phyloP scores from a whole-genome alignment of 2,797 vertebrate genomes.

The Poecilia gillii region DNA sequence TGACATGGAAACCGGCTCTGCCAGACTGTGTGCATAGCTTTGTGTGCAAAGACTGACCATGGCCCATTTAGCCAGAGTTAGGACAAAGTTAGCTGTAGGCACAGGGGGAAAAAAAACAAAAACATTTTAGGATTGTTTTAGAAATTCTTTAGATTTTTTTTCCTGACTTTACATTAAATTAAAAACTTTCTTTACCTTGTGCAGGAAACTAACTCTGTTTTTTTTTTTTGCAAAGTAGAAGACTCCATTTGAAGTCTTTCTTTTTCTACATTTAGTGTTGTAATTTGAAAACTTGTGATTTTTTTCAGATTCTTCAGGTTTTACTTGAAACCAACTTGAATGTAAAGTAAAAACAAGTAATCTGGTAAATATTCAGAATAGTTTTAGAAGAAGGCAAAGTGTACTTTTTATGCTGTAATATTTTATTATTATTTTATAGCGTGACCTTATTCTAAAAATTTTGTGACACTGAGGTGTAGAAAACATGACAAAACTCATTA shows the following conservation, averaged over 20 bases:
- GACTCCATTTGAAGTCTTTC: not conserved
- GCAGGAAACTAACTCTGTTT: not conserved
- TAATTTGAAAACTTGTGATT: not conserved
- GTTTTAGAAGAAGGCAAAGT: not conserved
- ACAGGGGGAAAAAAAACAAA: not conserved
- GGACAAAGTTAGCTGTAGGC: slow-evolving; percentile 11
- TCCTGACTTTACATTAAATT: slow-evolving; percentile 22
- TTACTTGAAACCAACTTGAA: not conserved
- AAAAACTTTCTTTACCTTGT: not conserved
- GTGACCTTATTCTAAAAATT: not conserved
- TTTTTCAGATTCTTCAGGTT: not conserved
- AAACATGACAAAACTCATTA: not conserved
- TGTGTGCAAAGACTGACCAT: slow-evolving; percentile 26
- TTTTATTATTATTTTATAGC: not conserved
- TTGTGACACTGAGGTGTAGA: not conserved
- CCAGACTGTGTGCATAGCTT: slow-evolving; percentile 17
- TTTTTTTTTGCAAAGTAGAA: not conserved
- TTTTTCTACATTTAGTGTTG: not conserved
- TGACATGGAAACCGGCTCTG: slow-evolving; percentile 42
- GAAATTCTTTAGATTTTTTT: slow-evolving; percentile 30
- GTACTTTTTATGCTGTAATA: not conserved
- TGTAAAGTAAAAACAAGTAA: not conserved
- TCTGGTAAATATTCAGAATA: not conserved
- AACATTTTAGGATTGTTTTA: slow-evolving; percentile 1
- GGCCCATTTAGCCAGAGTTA: slow-evolving; percentile 43